A percentile compares a stretch with the other conserved stretches of the same genome.
Conservation (phyloP, 1,140 invertebrate genomes). For the Leptinotarsa undecemlineata region DNA sequence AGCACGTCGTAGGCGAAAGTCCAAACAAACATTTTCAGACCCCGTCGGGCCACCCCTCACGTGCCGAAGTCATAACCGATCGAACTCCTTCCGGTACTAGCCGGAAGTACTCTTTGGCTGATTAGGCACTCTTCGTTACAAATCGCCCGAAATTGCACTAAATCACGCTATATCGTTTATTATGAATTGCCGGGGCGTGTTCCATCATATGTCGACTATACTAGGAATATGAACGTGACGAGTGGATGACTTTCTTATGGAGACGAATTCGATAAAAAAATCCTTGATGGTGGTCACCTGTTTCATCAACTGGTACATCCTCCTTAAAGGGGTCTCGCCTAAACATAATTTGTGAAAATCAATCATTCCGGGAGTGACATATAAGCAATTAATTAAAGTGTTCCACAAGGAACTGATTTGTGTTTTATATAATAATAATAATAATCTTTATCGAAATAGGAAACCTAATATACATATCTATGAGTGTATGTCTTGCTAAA, state of each 20-base stretch:
- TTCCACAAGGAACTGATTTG: too few relatives aligned
- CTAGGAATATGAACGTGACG: background rate
- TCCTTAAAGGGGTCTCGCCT: too few relatives aligned
- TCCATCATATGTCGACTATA: background rate
- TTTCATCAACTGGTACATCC: too few relatives aligned
- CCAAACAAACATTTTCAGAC: background rate
- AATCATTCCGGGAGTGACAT: too few relatives aligned
- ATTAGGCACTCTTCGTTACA: conserved; percentile 23
- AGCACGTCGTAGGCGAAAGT: conserved; percentile 12
- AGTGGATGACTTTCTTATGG: background rate
- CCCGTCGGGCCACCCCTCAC: conserved; percentile 1
- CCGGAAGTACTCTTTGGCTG: conserved; percentile 26
- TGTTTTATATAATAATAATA: too few relatives aligned
- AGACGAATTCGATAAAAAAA: background rate
- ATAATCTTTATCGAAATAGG: too few relatives aligned
- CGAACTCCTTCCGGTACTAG: conserved; percentile 19
- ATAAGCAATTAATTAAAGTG: too few relatives aligned
- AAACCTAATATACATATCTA: too few relatives aligned
- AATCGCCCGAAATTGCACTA: conserved; percentile 21
- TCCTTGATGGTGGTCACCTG: too few relatives aligned
- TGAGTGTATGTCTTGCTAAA: too few relatives aligned
- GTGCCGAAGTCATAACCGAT: conserved; percentile 27
- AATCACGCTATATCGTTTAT: conserved; percentile 23
- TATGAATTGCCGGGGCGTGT: conserved; percentile 19
- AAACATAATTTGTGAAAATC: too few relatives aligned